Conservation (phyloP, 23 tunicate genomes). For the Aplidium turbinatum region DNA sequence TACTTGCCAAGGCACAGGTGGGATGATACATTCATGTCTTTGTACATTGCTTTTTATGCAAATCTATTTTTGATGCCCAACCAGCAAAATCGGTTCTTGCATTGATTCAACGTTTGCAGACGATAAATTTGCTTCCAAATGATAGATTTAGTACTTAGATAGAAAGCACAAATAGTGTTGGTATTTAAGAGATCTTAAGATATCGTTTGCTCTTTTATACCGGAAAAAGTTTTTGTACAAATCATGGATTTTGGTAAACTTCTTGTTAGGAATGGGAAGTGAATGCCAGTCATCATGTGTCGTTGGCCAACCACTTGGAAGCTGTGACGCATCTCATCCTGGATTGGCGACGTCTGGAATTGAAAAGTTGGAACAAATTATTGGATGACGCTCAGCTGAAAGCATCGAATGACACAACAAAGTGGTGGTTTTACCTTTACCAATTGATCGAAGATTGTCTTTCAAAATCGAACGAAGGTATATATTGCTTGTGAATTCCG, state of each 20-base stretch:
- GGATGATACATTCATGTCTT: too few relatives aligned
- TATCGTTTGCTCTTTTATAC: too few relatives aligned
- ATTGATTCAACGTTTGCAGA: too few relatives aligned
- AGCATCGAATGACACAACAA: slow-evolving; percentile 4
- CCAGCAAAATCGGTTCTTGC: too few relatives aligned
- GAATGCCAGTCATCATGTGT: slow-evolving; percentile 55
- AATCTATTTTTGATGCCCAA: too few relatives aligned
- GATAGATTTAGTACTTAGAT: too few relatives aligned
- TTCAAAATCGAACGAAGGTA: slow-evolving; percentile 28
- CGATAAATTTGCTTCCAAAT: too few relatives aligned
- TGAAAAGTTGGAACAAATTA: slow-evolving; percentile 66
- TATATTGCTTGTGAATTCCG: too few relatives aligned
- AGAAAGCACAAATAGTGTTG: too few relatives aligned
- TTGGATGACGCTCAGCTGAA: slow-evolving; percentile 33
- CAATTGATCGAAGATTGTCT: slow-evolving; percentile 49
- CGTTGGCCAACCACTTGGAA: slow-evolving; percentile 51
- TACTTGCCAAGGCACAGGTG: slow-evolving; percentile 66
- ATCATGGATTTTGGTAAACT: neutral
- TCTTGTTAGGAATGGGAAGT: slow-evolving; percentile 70
- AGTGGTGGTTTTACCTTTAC: slow-evolving; percentile 62
- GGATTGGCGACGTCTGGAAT: slow-evolving; percentile 82
- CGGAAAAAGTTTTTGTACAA: too few relatives aligned
- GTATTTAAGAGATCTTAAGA: too few relatives aligned
- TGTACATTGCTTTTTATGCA: too few relatives aligned
- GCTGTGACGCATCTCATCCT: slow-evolving; percentile 53